Evolutionary conservation across 2,888 invertebrate genomes (phyloP).

Genomic region (Sphaeridia pumilis): DNA sequence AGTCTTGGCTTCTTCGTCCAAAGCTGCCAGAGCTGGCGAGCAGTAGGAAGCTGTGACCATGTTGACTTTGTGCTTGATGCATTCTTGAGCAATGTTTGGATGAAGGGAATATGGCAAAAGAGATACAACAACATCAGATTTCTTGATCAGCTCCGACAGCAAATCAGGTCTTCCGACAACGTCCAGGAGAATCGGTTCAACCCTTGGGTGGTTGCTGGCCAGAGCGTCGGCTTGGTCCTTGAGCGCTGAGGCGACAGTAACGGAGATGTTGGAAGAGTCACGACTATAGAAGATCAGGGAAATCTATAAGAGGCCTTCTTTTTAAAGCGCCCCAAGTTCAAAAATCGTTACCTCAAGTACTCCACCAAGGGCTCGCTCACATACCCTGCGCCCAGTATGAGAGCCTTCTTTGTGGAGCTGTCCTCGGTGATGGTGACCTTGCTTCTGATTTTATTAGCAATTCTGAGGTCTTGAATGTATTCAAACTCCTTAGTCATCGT

Average conservation of each 20-base stretch:
- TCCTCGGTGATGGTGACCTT: constrained; percentile 12
- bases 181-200: constrained; percentile 69
- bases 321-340: constrained; percentile 46
- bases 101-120: constrained; percentile 85
- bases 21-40: constrained; percentile 64
- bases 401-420: constrained; percentile 43
- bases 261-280: constrained; percentile 8
- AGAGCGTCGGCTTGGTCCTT: constrained; percentile 80
- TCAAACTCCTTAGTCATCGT: constrained; percentile 79
- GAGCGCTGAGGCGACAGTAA: constrained; percentile 56
- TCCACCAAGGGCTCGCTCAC: constrained; percentile 91
- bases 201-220: constrained; percentile 61
- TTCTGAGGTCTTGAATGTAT: constrained; percentile 84
- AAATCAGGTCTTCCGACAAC: constrained; percentile 60
- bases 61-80: constrained; percentile 73
- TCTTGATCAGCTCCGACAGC: constrained; percentile 56
- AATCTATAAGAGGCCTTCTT: not conserved
- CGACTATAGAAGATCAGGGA: not conserved
- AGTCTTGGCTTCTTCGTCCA: constrained; percentile 67
- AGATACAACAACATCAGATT: constrained; percentile 68
- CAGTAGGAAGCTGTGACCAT: constrained; percentile 96
- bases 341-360: constrained; percentile 53
- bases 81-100: constrained; percentile 65
- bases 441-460: constrained; percentile 46
- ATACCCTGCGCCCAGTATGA: constrained; percentile 89